Base-by-base conservation (phyloP, 2,888 invertebrate species). In the Penaeus monodon region DNA sequence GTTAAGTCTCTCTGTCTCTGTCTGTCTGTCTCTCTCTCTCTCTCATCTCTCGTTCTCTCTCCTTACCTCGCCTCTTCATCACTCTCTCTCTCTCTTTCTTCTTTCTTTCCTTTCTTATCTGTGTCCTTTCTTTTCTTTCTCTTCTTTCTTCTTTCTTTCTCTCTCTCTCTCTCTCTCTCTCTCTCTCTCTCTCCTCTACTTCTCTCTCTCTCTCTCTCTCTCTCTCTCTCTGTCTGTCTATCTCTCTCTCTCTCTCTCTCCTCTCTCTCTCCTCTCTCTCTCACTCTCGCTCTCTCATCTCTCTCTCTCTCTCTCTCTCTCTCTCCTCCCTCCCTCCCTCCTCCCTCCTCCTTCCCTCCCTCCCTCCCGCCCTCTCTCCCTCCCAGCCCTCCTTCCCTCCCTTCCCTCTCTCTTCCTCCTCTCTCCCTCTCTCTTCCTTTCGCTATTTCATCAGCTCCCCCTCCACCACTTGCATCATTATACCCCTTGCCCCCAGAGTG, bases 261-360 rank as follows among this genome's bases (percentile, higher is more conserved):
- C 33, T 38, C 14, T 57, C 49, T 76, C 24, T 24, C 76, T 49
- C 33, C 77, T 63, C 63, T 63, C 57, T 57, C 57, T 57, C 57
- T 57, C 57, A 17, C 57, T 77, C 77, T 77, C 77, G 29, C 77
- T 77, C 63, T 74, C 33, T 44, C 38, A 38, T 77, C n/a, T 77
- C 49, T 49, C 17, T 77, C n/a, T 57, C 0, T 8, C 77, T 77
- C 20, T 77, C 57, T 49, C 20, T 27, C 57, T 14, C 27, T 22
- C 10, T 57, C 57, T 57, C 44, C 77, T 57, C 14, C 14, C 38
- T 38, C 38, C 38, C 38, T 74, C 74, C 12, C 27, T 20, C 29
- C 29, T 14, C 29, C 24, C 38, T 0, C 29, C 73, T 3, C 73
- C 12, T 20, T 22, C 14, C 20, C 49, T 49, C 24, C 12, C 76